Evolutionary conservation across 2,888 invertebrate genomes (phyloP).

Genomic region (Anoncus sp.): DNA sequence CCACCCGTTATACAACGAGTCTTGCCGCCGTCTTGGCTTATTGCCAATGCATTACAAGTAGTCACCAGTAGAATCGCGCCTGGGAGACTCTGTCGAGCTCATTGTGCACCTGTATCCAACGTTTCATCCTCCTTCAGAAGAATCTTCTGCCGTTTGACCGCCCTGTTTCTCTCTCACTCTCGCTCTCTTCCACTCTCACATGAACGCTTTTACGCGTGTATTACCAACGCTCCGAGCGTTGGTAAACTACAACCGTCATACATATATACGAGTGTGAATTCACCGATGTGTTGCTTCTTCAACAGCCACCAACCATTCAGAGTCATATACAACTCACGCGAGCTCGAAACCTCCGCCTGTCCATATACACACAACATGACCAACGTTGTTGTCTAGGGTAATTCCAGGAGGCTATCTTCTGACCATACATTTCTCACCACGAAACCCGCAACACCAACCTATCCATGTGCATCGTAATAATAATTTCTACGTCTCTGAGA

Average conservation of each 20-base stretch:
- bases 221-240: constrained; percentile 27
- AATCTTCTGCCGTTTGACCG: constrained; percentile 49
- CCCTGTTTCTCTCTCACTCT: constrained; percentile 20
- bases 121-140: constrained; percentile 55
- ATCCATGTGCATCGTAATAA: constrained; percentile 41
- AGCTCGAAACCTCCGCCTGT: too few species aligned
- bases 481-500: constrained; percentile 59
- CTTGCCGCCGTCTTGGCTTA: constrained; percentile 75
- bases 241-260: constrained; percentile 35
- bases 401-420: constrained; percentile 66
- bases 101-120: constrained; percentile 76
- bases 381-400: constrained; percentile 64
- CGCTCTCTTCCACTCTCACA: constrained; percentile 30
- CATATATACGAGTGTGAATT: constrained; percentile 38
- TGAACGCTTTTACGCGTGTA: constrained; percentile 48
- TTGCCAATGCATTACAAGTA: constrained; percentile 82
- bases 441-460: too few species aligned
- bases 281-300: constrained; percentile 38
- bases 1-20: neutral
- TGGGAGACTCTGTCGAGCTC: constrained; percentile 60
- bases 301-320: constrained; percentile 41
- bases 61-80: constrained; percentile 75
- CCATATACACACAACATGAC: too few species aligned
- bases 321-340: constrained; percentile 59
- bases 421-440: constrained; percentile 33